Base-by-base conservation (phyloP, 2,797 vertebrate genomes). In the Lutjanus argentimaculatus region DNA sequence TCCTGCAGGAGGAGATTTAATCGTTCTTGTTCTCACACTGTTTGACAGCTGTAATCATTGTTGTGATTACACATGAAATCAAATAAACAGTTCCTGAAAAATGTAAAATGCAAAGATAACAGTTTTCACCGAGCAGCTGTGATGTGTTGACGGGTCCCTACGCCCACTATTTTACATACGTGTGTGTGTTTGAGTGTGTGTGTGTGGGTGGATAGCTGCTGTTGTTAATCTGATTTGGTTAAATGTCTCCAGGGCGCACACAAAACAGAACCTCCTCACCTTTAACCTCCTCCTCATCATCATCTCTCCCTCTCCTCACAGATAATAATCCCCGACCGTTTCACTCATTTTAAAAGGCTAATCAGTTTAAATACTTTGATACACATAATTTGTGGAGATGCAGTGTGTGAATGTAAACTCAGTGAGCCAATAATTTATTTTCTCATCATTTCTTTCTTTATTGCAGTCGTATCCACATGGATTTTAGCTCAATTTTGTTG, bases 151-250 rank as follows among this genome's bases (percentile, higher is more conserved):
- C 15, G 5, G 87, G 82, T 45, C 80, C 62, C 69, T 48, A 43
- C 64, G n/a, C 89, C 82, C 67, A 64, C 83, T 75, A 79, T 62
- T 56, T 63, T 59, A 80, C 83, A 45, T 77, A 69, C 73, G 49
- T 80, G 55, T 74, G 66, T 76, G 22, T 61, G 21, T 83, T 66
- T 56, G 12, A 8, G 56, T 83, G 36, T 69, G 67, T 77, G 62
- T 69, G 84, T 61, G 67, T 52, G 40, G 45, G 90, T 96, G 95
- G 95, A 95, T 94, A 92, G 30, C 94, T 94, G 95, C 97, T 96
- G 96, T 96, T 97, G 95, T 94, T 97, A 97, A 98, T 97, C 96
- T 97, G 97, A 97, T 97, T 98, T 93, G 96, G 96, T 96, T 94
- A 91, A 88, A 92, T 92, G 93, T 96, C 97, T 95, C 88, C 87